A percentile compares a stretch with the other conserved stretches of the same genome.
Conservation (phyloP, 2,113 vertebrate genomes). For the Trichechus manatus region DNA sequence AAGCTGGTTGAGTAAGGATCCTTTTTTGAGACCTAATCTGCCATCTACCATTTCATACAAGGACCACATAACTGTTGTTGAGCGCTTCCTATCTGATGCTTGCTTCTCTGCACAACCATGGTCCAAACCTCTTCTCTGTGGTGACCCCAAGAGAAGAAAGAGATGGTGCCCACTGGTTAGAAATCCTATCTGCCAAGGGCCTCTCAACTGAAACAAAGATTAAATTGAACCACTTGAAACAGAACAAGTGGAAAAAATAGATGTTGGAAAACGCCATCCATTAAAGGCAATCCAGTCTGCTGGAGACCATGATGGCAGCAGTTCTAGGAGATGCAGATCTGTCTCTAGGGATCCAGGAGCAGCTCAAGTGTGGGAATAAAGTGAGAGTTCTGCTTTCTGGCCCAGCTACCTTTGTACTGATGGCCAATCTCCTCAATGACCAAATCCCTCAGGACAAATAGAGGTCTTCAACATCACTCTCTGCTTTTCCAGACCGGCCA, state of each 20-base stretch:
- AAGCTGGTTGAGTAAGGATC: slow-evolving; percentile 57
- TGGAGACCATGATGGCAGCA: slow-evolving; percentile 6
- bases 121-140: slow-evolving; percentile 55
- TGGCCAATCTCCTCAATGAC: neutral
- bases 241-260: neutral
- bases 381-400: slow-evolving; percentile 54
- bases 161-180: slow-evolving; percentile 49
- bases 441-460: slow-evolving; percentile 3
- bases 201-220: slow-evolving; percentile 21
- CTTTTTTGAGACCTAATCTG: slow-evolving; percentile 59
- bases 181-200: neutral
- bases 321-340: slow-evolving; percentile 42
- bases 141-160: slow-evolving; percentile 44
- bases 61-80: slow-evolving; percentile 29
- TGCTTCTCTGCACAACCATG: slow-evolving; percentile 59
- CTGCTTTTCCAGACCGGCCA: slow-evolving; percentile 15
- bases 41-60: slow-evolving; percentile 34
- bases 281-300: slow-evolving; percentile 10
- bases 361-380: slow-evolving; percentile 50
- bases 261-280: neutral
- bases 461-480: neutral
- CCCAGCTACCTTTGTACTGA: neutral
- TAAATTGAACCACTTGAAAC: slow-evolving; percentile 21
- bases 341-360: slow-evolving; percentile 56
- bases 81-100: slow-evolving; percentile 52